Conservation (phyloP, 1,140 invertebrate genomes). For the Eurosta solidaginis region DNA sequence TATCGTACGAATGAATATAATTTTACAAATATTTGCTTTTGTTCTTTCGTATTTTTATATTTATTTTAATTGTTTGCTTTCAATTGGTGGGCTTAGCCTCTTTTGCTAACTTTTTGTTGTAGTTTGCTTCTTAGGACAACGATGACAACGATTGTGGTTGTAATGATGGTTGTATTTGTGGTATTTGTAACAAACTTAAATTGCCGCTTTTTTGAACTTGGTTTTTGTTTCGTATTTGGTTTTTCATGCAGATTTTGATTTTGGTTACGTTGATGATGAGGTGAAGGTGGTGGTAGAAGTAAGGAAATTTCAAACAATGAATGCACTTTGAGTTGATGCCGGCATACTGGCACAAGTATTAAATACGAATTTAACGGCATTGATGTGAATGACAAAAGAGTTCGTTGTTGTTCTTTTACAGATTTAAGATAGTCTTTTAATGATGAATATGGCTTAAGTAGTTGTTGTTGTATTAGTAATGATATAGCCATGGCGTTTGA, state of each 20-base stretch:
- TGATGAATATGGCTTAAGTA: neutral
- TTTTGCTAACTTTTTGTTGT: neutral
- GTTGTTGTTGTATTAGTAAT: neutral
- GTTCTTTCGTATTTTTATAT: neutral
- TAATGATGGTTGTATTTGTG: conserved; percentile 1
- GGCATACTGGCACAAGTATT: neutral
- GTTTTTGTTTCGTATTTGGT: conserved; percentile 41
- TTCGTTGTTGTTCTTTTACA: neutral
- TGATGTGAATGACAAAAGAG: neutral
- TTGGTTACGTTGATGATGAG: conserved; percentile 27
- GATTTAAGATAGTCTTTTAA: neutral
- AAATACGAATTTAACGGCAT: neutral
- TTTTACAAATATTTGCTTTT: conserved; percentile 19
- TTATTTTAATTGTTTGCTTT: neutral
- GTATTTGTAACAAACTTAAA: conserved; percentile 1
- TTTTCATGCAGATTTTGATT: conserved; percentile 18
- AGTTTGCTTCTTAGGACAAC: neutral
- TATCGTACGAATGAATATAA: neutral
- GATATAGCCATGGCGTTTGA: neutral
- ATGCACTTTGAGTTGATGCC: neutral
- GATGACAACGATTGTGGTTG: neutral
- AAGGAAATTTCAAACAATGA: neutral
- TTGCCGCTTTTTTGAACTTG: conserved; percentile 34
- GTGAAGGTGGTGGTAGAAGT: neutral
- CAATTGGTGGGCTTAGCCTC: neutral